Conservation (phyloP, 2,888 invertebrate genomes). For the Synanthedon andrenaeformis region DNA sequence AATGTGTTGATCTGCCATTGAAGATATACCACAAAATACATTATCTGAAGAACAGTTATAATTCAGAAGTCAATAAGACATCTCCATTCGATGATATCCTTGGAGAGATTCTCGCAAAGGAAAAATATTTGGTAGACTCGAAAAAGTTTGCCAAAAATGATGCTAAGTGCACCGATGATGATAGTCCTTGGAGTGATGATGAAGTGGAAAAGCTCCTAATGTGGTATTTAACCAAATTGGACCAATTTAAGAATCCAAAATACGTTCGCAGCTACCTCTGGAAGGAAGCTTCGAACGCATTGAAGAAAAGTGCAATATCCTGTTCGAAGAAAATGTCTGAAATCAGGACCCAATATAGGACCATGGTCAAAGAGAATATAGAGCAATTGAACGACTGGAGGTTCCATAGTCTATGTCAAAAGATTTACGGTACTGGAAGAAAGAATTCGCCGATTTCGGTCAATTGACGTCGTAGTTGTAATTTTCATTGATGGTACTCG, state of each 20-base stretch:
- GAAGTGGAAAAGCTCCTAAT: slow-evolving; percentile 39
- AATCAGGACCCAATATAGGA: slow-evolving; percentile 46
- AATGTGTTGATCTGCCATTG: slow-evolving; percentile 28
- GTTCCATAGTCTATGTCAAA: slow-evolving; percentile 49
- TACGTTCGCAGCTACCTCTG: slow-evolving; percentile 49
- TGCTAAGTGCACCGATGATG: slow-evolving; percentile 16
- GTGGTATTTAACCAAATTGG: slow-evolving; percentile 55
- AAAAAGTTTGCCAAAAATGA: slow-evolving; percentile 14
- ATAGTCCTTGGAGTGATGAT: slow-evolving; percentile 38
- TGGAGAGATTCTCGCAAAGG: slow-evolving; percentile 35
- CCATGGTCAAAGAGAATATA: slow-evolving; percentile 40
- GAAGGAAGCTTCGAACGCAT: slow-evolving; percentile 42
- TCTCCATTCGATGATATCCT: slow-evolving; percentile 22
- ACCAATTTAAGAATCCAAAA: slow-evolving; percentile 58
- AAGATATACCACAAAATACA: slow-evolving; percentile 50
- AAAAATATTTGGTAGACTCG: slow-evolving; percentile 18
- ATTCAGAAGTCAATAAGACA: slow-evolving; percentile 21
- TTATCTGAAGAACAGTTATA: slow-evolving; percentile 41
- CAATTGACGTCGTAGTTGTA: not conserved
- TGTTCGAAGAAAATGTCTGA: slow-evolving; percentile 60
- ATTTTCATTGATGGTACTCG: too few species aligned
- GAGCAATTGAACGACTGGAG: slow-evolving; percentile 37
- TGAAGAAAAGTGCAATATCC: slow-evolving; percentile 42
- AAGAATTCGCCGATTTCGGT: slow-evolving; percentile 12
- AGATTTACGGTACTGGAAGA: slow-evolving; percentile 59